Percentiles rank a stretch among this genome's conserved stretches.
Conservation (phyloP, 1,140 invertebrate genomes). For the Lithobius niger region DNA sequence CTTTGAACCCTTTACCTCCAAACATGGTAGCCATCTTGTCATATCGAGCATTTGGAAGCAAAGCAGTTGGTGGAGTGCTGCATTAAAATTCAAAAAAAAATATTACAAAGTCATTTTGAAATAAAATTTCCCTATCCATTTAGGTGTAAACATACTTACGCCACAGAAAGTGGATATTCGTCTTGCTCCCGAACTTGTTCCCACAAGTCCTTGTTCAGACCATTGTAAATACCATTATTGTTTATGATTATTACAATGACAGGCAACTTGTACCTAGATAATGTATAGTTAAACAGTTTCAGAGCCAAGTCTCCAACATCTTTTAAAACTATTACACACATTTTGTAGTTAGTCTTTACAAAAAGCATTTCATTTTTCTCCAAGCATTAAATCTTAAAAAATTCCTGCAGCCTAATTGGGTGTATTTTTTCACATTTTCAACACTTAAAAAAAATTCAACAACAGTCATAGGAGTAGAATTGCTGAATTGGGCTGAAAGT, state of each 20-base stretch:
- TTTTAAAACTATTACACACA: no score
- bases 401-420: no score
- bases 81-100: constrained; percentile 22
- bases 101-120: neutral
- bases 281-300: no score
- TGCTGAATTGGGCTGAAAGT: no score
- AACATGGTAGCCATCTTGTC: constrained; percentile 82
- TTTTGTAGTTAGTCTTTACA: no score
- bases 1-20: constrained; percentile 62
- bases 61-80: constrained; percentile 65
- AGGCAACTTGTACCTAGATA: constrained; percentile 70
- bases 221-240: constrained; percentile 89
- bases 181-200: constrained; percentile 48
- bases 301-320: no score
- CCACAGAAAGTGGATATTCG: constrained; percentile 39
- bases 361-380: no score
- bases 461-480: no score
- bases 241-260: constrained; percentile 85
- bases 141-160: constrained; percentile 5
- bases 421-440: no score
- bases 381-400: no score
- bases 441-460: no score
- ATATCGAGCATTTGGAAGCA: constrained; percentile 64
- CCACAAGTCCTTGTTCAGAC: constrained; percentile 61
- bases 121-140: neutral